Evolutionary conservation across 2,888 invertebrate species (phyloP).

Genomic region (Epiblema foenella): DNA sequence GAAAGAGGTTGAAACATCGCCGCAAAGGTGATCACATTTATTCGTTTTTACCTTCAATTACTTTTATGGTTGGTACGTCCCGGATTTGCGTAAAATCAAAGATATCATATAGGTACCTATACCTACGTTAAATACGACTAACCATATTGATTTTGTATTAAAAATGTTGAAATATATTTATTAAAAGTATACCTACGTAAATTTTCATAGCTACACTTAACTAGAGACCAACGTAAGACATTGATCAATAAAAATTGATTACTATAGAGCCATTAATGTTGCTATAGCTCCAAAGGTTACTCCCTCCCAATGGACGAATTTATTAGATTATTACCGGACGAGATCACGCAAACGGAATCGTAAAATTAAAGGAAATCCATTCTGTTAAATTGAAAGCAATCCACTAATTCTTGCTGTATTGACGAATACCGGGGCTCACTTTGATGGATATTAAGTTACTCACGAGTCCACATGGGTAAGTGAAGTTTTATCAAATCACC

Average conservation of each 20-base stretch:
- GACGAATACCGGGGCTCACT: slow-evolving; percentile 14
- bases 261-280: slow-evolving; percentile 70
- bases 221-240: slow-evolving; percentile 48
- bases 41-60: neutral
- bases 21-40: neutral
- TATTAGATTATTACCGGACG: slow-evolving; percentile 81
- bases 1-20: neutral
- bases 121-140: neutral
- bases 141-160: neutral
- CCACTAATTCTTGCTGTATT: slow-evolving; percentile 59
- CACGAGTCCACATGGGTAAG: neutral
- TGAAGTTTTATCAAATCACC: slow-evolving; percentile 21
- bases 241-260: slow-evolving; percentile 69
- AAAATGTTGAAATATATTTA: neutral
- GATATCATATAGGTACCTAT: neutral
- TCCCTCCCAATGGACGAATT: slow-evolving; percentile 79
- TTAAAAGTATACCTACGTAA: neutral
- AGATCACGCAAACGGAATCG: slow-evolving; percentile 84
- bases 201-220: slow-evolving; percentile 1
- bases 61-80: neutral
- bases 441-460: slow-evolving; percentile 20
- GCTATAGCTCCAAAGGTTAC: slow-evolving; percentile 46
- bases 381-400: slow-evolving; percentile 77
- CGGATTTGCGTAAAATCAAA: neutral
- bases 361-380: slow-evolving; percentile 82